Evolutionary conservation across 37 sponge, comb jelly and placozoan species (phyloP), one percentile per base, ranked within the genome.

Genomic region (Spongilla lacustris): DNA sequence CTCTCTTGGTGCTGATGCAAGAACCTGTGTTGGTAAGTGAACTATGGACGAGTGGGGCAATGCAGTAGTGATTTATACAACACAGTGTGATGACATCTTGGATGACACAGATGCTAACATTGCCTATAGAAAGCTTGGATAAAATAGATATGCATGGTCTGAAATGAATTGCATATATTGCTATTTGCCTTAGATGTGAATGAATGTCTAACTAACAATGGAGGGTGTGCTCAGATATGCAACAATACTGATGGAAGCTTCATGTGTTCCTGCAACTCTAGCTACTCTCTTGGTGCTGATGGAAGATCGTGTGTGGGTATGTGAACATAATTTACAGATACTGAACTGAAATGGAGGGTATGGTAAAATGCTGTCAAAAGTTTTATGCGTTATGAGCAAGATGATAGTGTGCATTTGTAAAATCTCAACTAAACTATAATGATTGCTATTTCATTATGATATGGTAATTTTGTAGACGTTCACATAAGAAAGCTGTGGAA

Each of bases 51-150:
- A 41, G 41, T 41, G 41, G 41, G 41, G 41, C 41, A 41, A 41
- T 41, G 41, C 41, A 41, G 41, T 41, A 41, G 41, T 41, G 41
- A 41, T 41, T 41, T 41, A 41, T 41, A 41, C 41, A 41, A 6
- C 41, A 41, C 41, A 41, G 41, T 41, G 41, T 41, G 41, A 41
- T 41, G 41, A 41, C 41, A 41, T 41, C 6, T 41, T 41, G 41
- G 41, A 41, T 41, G 41, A 41, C 41, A 41, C 41, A 6, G 41
- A 41, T 71, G 86, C 86, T 71, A 79, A 24, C 32, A 41, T 41
- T 23, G 80, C 32, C 50, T 86, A 80, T 36, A 24, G 74, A 50
- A 78, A 79, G 73, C 80, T 86, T 28, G 86, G 80, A 29, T 79
- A 58, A 58, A 58, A 58, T 19, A 58, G 21, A 58, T 58, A 14